These are phyloP conservation scores for Hylaeus anthracinus DNA, from an alignment of 1,140 invertebrate species.

Conservation along the genomic window DNA sequence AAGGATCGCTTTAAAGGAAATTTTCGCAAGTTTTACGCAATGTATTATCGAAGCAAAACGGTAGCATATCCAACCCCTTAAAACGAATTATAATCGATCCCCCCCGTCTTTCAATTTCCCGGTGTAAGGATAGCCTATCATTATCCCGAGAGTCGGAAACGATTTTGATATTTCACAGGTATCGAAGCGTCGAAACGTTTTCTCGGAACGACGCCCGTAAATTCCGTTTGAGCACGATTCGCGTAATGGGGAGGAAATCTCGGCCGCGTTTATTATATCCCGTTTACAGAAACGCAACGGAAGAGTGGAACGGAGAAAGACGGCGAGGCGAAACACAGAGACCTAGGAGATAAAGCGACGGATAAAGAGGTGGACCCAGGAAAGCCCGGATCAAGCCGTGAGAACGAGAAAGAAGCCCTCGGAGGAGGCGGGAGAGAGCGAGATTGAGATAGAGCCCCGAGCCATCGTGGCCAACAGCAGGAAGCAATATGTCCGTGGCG, in stretches of 20 bases:
- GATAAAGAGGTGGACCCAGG: conserved; percentile 7
- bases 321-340: neutral
- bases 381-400: neutral
- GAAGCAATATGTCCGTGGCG: conserved; percentile 60
- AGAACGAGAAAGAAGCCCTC: neutral
- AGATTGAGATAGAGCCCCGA: conserved; percentile 42
- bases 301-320: neutral
- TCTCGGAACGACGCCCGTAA: neutral
- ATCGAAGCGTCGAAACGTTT: neutral
- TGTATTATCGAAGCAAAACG: too few relatives aligned
- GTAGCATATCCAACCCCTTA: neutral
- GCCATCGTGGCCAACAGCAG: conserved; percentile 49
- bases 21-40: too few relatives aligned
- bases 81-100: conserved; percentile 19
- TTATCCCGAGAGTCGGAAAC: conserved; percentile 15
- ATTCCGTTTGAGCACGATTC: conserved; percentile 1
- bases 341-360: neutral
- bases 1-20: too few relatives aligned
- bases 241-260: neutral
- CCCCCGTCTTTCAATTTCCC: conserved; percentile 16
- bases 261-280: neutral
- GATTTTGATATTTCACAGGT: conserved; percentile 3
- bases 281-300: neutral
- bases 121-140: neutral
- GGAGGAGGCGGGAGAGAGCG: conserved; percentile 8